These are phyloP conservation scores for Protobothrops flavoviridis DNA, from an alignment of 2,113 vertebrate genomes.

Conservation along the genomic window DNA sequence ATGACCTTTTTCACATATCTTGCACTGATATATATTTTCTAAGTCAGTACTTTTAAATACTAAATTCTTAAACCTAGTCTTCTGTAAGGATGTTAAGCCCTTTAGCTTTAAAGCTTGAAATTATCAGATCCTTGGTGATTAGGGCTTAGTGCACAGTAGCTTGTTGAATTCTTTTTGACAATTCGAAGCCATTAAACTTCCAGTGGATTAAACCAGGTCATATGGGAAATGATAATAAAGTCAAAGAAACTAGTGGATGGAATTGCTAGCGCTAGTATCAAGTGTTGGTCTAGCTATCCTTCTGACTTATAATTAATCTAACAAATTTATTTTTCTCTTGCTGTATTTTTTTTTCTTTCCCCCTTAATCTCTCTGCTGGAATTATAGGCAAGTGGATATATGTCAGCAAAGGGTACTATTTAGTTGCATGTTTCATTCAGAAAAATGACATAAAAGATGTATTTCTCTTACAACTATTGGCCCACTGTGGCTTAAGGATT, in stretches of 20 bases:
- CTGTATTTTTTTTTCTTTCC: neutral
- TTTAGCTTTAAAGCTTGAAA: constrained; percentile 53
- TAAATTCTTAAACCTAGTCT: constrained; percentile 50
- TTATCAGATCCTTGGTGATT: constrained; percentile 42
- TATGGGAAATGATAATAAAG: constrained; percentile 47
- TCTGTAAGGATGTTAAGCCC: constrained; percentile 51
- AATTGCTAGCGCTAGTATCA: constrained; percentile 15
- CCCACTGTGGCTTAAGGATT: neutral
- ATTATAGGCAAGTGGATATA: constrained; percentile 12
- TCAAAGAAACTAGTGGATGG: constrained; percentile 32
- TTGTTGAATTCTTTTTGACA: constrained; percentile 47
- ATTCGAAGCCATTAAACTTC: constrained; percentile 45
- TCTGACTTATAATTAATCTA: constrained; percentile 45
- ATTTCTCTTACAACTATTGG: neutral
- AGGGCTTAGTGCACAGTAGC: constrained; percentile 36
- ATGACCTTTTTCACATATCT: neutral
- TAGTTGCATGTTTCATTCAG: neutral
- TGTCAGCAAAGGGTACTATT: constrained; percentile 30
- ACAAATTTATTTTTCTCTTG: constrained; percentile 23
- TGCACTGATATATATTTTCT: constrained; percentile 3
- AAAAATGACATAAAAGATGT: neutral
- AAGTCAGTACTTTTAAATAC: constrained; percentile 28
- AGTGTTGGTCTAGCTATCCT: constrained; percentile 28
- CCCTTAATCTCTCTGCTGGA: neutral
- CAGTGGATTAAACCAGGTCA: constrained; percentile 32